Evolutionary conservation across 2,888 invertebrate genomes (phyloP), one percentile per base, ranked within the genome.

Genomic region (Chesias legatella): DNA sequence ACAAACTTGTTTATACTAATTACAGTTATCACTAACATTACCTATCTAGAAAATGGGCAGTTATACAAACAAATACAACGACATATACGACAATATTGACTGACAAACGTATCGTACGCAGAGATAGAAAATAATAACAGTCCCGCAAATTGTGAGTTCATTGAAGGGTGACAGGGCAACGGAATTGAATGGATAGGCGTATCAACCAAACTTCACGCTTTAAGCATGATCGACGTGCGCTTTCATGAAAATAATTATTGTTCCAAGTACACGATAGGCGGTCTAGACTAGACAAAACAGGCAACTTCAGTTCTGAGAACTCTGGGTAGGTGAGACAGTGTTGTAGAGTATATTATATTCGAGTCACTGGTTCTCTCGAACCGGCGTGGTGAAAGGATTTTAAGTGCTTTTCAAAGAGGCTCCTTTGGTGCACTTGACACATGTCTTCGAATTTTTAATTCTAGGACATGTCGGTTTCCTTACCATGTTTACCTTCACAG

Each of bases 161-260:
- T 44, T 47, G 40, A 38, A 44, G 37, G 37, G 36, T 45, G 50
- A 55, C 50, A 38, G 27, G 48, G 31, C 44, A 39, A 28, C 34
- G 26, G 30, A 57, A 55, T 55, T 42, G 42, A 56, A 57, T 38
- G 57, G 63, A 67, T 53, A 57, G 54, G 60, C 66, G 62, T 67
- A 60, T 56, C 59, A 55, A 55, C 48, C 47, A 46, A 53, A 50
- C 57, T 69, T 67, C 67, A 62, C 62, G 69, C 51, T 57, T 32
- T 58, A 52, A 54, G 37, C 33, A 9, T 54, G 55, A 64, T 36
- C 43, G 64, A 65, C 65, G 35, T 52, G 53, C 52, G 54, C 63
- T 63, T 62, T 62, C 58, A 60, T 58, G 51, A 53, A 59, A 63
- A 67, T 63, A 59, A 63, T 61, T 56, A 56, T 56, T 56, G 60